Evolutionary conservation across 2,888 invertebrate genomes (phyloP), one percentile per base, ranked within the genome.

Genomic region (Abrostola tripartita): DNA sequence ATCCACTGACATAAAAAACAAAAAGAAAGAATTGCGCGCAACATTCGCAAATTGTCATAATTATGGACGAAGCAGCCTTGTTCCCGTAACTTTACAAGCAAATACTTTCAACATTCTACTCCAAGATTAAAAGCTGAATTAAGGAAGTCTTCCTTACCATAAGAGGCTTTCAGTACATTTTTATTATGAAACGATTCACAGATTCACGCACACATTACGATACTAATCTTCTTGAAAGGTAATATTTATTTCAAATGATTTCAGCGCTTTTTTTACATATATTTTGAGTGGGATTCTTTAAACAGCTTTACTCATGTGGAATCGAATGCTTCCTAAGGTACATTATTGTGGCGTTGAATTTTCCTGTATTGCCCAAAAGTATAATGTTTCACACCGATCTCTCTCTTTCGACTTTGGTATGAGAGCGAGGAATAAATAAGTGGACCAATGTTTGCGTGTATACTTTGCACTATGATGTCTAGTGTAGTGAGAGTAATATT

Each of bases 41-140:
- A 35, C 0, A 51, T 12, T 37, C 9, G 8, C 40, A 60, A 70
- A 67, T 60, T 67, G 71, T 64, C 40, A 67, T 76, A 76, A 72
- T 76, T 62, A 57, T 47, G 40, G 12, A 60, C 50, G 4, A 36
- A 24, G 47, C 12, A 42, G 42, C 24, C 51, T 55, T 35, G 37
- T 60, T 58, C 61, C 76, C 60, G 58, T 64, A 63, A 61, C 58
- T 79, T 56, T 61, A 41, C 61, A 73, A 58, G 68, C 41, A 58
- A 68, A 60, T 65, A 63, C 61, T 65, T 52, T 59, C 44, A n/a
- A 57, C 12, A 55, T 58, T 53, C 37, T 62, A 58, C 64, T 65
- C 52, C 11, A 6, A 53, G 52, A 69, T 77, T 68, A 79, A 65
- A 68, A 74, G 54, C 49, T 6, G 53, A 70, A 77, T 74, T 65